Percentiles rank a stretch among this genome's conserved stretches.
phyloP scores from a whole-genome alignment of 2,888 invertebrate genomes.

The Nomada ferruginata region DNA sequence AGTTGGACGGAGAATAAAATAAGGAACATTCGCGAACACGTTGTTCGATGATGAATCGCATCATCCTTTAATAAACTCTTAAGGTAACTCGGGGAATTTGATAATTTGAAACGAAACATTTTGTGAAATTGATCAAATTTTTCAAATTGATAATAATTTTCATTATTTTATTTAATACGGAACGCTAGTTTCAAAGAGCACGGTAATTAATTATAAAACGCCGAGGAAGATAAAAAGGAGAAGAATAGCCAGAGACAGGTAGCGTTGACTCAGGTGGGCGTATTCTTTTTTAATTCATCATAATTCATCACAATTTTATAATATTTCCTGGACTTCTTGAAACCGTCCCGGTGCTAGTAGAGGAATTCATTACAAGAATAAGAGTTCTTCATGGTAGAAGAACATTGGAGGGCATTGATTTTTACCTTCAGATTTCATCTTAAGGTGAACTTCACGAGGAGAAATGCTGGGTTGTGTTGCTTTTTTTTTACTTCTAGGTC shows the following conservation, averaged over 20 bases:
- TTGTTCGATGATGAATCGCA: too few relatives aligned
- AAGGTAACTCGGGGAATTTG: too few relatives aligned
- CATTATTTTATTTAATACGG: not conserved
- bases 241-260: not conserved
- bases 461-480: not conserved
- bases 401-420: slow-evolving; percentile 19
- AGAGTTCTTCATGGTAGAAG: not conserved
- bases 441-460: not conserved
- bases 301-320: slow-evolving; percentile 7
- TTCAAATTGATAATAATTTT: not conserved
- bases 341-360: not conserved
- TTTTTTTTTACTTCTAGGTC: not conserved
- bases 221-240: not conserved
- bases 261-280: not conserved
- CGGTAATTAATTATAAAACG: not conserved
- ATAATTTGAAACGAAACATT: too few relatives aligned
- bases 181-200: too few relatives aligned
- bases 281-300: slow-evolving; percentile 5
- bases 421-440: slow-evolving; percentile 12
- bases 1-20: not conserved
- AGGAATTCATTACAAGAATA: not conserved
- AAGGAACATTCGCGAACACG: not conserved
- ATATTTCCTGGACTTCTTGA: not conserved
- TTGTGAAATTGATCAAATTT: too few relatives aligned
- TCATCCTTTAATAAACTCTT: too few relatives aligned